These are phyloP conservation scores for Drosophila peninsularis DNA, from an alignment of 2,888 invertebrate species.

Conservation along the genomic window DNA sequence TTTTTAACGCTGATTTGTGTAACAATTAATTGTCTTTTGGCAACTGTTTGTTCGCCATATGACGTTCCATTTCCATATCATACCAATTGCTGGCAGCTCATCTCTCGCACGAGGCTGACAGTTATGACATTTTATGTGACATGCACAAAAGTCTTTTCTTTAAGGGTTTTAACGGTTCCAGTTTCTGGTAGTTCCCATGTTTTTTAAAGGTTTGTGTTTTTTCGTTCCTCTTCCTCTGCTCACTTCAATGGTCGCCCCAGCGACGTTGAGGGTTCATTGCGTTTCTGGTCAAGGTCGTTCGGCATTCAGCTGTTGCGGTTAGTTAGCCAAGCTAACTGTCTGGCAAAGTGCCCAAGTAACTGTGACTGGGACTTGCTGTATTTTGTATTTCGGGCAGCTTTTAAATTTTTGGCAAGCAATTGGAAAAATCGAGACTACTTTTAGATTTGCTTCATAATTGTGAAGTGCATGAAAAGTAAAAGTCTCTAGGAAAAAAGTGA, in stretches of 20 bases:
- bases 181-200: conserved; percentile 38
- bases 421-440: conserved; percentile 7
- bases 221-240: neutral
- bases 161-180: conserved; percentile 48
- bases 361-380: conserved; percentile 19
- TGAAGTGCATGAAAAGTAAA: neutral
- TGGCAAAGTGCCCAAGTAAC: conserved; percentile 46
- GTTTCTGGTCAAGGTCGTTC: conserved; percentile 73
- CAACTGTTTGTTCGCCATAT: conserved; percentile 13
- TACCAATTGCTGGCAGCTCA: conserved; percentile 55
- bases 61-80: conserved; percentile 55
- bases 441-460: neutral
- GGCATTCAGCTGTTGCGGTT: conserved; percentile 26
- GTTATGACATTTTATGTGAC: conserved; percentile 76
- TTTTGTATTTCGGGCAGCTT: neutral
- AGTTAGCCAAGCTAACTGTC: conserved; percentile 39
- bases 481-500: neutral
- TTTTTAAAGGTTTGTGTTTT: conserved; percentile 9
- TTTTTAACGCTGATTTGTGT: conserved; percentile 50
- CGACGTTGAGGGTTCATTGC: conserved; percentile 66
- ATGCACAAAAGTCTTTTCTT: conserved; percentile 45
- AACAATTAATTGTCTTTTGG: conserved; percentile 59
- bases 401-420: neutral
- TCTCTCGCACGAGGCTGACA: conserved; percentile 51
- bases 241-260: conserved; percentile 19